Evolutionary conservation across 2,888 invertebrate species (phyloP), one percentile per base, ranked within the genome.

Genomic region (Tiliacea citrago): DNA sequence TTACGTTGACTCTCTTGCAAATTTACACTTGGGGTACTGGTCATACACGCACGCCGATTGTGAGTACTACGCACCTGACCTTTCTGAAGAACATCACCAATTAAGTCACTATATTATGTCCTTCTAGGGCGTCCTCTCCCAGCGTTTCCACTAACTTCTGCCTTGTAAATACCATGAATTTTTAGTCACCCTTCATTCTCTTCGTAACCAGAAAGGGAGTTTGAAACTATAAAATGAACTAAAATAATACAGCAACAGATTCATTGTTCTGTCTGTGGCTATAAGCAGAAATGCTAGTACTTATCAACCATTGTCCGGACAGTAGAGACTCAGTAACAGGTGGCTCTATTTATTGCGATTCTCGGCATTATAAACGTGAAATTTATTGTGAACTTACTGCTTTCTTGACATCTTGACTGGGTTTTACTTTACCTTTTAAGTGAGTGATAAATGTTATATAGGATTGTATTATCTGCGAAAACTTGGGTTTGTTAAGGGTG

Each of bases 321-420:
- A 51, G 51, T 65, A 65, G 55, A 47, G 42, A 55, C 18, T 13
- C 42, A 47, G 71, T 82, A 84, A 85, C 83, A 82, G 83, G 86
- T 85, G 86, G 72, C n/a, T 51, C 29, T 61, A 75, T 79, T 84
- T 79, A 85, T 61, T 63, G 55, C 61, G 47, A 49, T 12, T 71
- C 72, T 65, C 61, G n/a, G 70, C 47, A 68, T 74, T 81, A 49
- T 68, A 74, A 81, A 58, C 42, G 60, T 78, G 29, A 57, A 71
- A 75, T 82, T 73, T 70, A 82, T 85, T 74, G 63, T 63, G 51
- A 24, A 61, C 68, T 75, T 71, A 58, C 18, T 29, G 62, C 58
- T 63, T 62, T 75, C 69, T 79, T 65, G 62, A 67, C 47, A 45
- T 75, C 69, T 79, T 66, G 62, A 67, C 51, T 51, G 9, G 45